Evolutionary conservation across 2,888 invertebrate genomes (phyloP).

Genomic region (Cephus spinipes): DNA sequence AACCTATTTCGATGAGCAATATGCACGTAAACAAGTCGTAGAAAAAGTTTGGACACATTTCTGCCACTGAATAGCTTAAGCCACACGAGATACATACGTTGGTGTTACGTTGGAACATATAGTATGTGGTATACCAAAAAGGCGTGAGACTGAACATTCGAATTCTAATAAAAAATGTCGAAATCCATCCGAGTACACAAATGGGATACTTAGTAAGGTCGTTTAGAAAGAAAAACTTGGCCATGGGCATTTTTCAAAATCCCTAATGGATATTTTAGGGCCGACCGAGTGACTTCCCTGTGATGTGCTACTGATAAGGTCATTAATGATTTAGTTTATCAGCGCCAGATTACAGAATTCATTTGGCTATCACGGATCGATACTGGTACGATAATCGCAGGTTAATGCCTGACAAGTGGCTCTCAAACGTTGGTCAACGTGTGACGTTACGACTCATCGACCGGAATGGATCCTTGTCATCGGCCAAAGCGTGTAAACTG

Average conservation of each 20-base stretch:
- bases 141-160: background rate
- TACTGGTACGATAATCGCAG: background rate
- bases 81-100: too few species aligned
- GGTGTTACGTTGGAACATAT: too few species aligned
- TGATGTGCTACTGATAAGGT: background rate
- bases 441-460: background rate
- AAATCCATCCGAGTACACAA: too few species aligned
- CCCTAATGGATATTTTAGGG: background rate
- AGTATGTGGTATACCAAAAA: background rate
- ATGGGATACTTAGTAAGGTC: background rate
- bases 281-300: background rate
- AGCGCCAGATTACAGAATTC: background rate
- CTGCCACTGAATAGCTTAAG: background rate
- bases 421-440: background rate
- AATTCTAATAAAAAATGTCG: background rate
- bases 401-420: background rate
- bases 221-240: background rate
- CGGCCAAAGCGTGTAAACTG: background rate
- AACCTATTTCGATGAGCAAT: background rate
- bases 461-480: background rate
- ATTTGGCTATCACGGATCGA: background rate
- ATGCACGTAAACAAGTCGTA: background rate
- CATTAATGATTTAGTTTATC: background rate
- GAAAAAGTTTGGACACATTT: background rate
- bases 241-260: background rate